Evolutionary conservation across 2,797 vertebrate genomes (phyloP).

Genomic region (Anguilla pacifica): DNA sequence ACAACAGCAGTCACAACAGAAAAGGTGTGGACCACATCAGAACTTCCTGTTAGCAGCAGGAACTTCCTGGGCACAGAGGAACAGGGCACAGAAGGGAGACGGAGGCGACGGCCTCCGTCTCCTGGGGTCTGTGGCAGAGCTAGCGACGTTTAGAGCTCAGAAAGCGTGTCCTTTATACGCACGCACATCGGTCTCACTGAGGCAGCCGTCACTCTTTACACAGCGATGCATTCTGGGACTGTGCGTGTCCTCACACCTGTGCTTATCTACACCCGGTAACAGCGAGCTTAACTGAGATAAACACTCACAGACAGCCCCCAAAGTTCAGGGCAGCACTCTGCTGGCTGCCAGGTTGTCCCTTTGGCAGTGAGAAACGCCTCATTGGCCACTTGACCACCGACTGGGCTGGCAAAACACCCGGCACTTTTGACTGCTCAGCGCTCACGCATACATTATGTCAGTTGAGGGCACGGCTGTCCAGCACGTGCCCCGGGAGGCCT

Average conservation of each 20-base stretch:
- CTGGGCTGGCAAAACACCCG: not conserved
- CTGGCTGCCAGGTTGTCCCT: not conserved
- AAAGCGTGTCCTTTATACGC: not conserved
- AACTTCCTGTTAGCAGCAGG: not conserved
- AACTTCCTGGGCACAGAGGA: not conserved
- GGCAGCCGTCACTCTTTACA: not conserved
- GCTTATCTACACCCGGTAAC: not conserved
- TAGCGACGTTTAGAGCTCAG: not conserved
- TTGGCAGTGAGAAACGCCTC: not conserved
- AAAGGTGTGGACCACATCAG: not conserved
- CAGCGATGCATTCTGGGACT: not conserved
- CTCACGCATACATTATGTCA: not conserved
- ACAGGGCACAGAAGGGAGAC: not conserved
- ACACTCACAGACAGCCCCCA: not conserved
- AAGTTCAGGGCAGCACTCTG: not conserved
- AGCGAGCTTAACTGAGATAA: not conserved
- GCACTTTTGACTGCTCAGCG: not conserved
- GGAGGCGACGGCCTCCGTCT: not conserved
- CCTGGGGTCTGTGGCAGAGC: not conserved
- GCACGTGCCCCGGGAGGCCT: not conserved
- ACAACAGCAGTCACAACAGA: not conserved
- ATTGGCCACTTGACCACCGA: not conserved
- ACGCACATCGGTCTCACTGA: not conserved
- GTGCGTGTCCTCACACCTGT: not conserved
- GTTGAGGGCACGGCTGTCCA: not conserved